These are phyloP conservation scores for Falco naumanni DNA, from an alignment of 2,797 vertebrate species.

Conservation along the genomic window DNA sequence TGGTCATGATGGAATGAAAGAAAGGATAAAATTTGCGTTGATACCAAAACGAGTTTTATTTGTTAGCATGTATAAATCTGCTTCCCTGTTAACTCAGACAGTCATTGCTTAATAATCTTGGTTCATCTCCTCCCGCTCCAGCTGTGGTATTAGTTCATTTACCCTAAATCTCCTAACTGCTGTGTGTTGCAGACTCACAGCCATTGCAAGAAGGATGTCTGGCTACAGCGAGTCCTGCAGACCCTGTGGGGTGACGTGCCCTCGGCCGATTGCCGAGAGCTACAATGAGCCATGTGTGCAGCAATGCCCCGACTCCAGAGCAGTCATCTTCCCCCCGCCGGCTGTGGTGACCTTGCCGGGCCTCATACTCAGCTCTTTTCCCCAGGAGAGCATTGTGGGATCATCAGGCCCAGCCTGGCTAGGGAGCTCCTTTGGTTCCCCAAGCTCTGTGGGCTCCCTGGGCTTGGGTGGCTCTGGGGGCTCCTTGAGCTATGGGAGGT, in stretches of 20 bases:
- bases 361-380: not conserved
- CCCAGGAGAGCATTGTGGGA: not conserved
- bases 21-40: not conserved
- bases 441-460: not conserved
- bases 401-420: not conserved
- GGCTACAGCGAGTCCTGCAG: no score
- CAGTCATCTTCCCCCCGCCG: not conserved
- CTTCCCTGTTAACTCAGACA: not conserved
- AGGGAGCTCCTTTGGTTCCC: not conserved
- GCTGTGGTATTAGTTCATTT: no score
- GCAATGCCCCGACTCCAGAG: not conserved
- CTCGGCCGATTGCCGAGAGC: not conserved
- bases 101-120: no score
- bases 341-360: not conserved
- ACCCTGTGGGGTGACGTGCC: no score
- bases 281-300: not conserved
- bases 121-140: no score
- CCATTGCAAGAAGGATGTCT: no score
- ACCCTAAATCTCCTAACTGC: no score
- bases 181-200: no score
- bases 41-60: not conserved
- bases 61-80: fast-evolving
- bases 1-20: not conserved
- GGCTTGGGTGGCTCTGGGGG: not conserved
- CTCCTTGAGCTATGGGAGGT: not conserved